Evolutionary conservation across 1,140 invertebrate genomes (phyloP), one percentile per base, ranked within the genome.

Genomic region (Drosophila sp.): DNA sequence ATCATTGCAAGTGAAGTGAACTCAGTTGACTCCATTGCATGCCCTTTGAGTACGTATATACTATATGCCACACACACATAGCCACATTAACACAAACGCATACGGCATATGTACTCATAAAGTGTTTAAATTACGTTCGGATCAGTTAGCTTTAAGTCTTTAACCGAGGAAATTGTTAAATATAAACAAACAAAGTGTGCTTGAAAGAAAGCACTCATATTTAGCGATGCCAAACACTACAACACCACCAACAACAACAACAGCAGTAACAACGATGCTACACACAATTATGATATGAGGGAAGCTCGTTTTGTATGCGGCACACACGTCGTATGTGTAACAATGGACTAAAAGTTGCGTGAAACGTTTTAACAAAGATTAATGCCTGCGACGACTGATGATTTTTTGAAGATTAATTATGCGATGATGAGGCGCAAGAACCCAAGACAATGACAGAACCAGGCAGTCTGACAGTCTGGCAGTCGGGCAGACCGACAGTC

Each of bases 331-430:
- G 82, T 82, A 87, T 86, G 71, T 82, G 79, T 87, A 83, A 89
- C 83, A 89, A 89, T 89, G 80, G 84, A 89, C 83, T 83, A 89
- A 89, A 89, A 89, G 84, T 89, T 89, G 83, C 80, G 84, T 89
- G 80, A 89, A 89, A 80, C 89, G 78, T 90, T 90, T 90, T 90
- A 90, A 90, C 87, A 90, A 90, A 89, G 87, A 90, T 90, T 90
- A 90, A 90, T 90, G 87, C 74, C 82, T 76, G 82, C 87, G 74
- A 83, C 89, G 87, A 84, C 87, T 89, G 79, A 90, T 90, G 87
- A 90, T 78, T 90, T 90, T 89, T 90, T 89, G 79, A 90, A 90
- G 87, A 90, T 90, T 90, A 90, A 90, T 90, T 90, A 90, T 83
- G 89, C 87, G 87, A 90, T 90, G 87, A 90, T 83, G 87, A 90